phyloP scores from a whole-genome alignment of 2,113 vertebrate genomes.

The Dicerorhinus sumatrensis region DNA sequence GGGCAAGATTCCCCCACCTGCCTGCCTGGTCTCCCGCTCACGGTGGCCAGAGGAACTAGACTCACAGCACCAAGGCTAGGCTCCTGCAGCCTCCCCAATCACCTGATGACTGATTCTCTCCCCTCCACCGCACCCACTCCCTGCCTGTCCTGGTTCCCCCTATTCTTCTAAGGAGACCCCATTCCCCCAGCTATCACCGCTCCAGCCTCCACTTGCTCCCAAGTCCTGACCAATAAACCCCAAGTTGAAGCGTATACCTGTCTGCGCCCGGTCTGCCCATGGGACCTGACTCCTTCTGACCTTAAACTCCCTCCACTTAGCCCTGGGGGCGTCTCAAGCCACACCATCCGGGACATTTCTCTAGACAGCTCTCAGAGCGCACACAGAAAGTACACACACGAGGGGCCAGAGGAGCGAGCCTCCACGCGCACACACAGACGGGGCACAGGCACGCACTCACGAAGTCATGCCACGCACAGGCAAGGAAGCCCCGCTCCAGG shows the following conservation, averaged over 20 bases:
- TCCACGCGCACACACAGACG: constrained; percentile 67
- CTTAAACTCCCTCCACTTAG: constrained; percentile 44
- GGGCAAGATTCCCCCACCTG: not conserved
- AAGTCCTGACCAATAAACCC: not conserved
- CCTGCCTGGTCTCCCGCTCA: not conserved
- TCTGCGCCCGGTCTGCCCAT: not conserved
- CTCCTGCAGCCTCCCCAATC: not conserved
- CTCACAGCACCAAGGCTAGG: not conserved
- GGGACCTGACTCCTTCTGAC: constrained; percentile 23
- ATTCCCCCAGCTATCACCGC: not conserved
- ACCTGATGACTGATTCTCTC: not conserved
- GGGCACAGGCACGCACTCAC: constrained; percentile 81
- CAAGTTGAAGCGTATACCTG: not conserved
- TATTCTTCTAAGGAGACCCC: not conserved
- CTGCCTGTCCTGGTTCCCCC: not conserved
- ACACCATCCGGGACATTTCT: not conserved
- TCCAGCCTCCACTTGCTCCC: not conserved
- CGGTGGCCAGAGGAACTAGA: not conserved
- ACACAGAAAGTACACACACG: constrained; percentile 77
- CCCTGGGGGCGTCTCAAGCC: not conserved
- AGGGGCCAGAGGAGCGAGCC: constrained; percentile 27
- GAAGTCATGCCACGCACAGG: constrained; percentile 78
- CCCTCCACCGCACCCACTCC: not conserved
- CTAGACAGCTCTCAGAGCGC: constrained; percentile 18
- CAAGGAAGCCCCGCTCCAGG: constrained; percentile 77